phyloP scores from a whole-genome alignment of 2,797 vertebrate genomes.

The Malacoraja senta region DNA sequence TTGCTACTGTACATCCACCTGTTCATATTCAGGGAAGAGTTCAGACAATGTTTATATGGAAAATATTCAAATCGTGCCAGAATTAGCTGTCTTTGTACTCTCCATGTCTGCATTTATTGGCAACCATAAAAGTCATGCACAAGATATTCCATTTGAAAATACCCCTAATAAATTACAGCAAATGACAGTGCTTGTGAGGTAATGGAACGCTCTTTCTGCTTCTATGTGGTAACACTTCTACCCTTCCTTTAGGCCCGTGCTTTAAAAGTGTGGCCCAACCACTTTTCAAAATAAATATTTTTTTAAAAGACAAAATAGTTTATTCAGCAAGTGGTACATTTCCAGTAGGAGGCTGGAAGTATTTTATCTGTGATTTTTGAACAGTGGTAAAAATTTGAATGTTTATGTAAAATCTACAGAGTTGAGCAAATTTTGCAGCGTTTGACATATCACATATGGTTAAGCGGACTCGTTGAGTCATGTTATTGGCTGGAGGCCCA shows the following conservation, averaged over 20 bases:
- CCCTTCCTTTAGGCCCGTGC: constrained; percentile 1
- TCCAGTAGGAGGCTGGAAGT: neutral
- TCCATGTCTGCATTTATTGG: constrained; percentile 7
- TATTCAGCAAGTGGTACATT: neutral
- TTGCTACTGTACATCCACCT: constrained; percentile 20
- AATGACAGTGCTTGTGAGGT: constrained; percentile 1
- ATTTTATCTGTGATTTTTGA: neutral
- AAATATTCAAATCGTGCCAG: constrained; percentile 35
- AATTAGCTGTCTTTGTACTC: constrained; percentile 25
- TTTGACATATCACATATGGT: neutral
- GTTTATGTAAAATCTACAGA: neutral
- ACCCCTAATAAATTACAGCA: constrained; percentile 20
- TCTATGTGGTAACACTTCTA: neutral
- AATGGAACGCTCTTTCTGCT: neutral
- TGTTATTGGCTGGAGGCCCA: neutral
- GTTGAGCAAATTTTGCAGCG: neutral
- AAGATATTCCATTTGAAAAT: constrained; percentile 28
- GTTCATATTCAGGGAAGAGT: constrained; percentile 18
- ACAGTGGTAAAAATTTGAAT: neutral
- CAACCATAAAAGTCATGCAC: constrained; percentile 19
- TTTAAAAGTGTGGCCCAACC: neutral
- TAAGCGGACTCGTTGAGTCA: neutral
- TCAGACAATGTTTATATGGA: constrained; percentile 36
- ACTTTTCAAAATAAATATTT: neutral
- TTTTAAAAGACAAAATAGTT: neutral